These are phyloP conservation scores for Acropora yongei DNA, from an alignment of 64 coral and sea anemone species.

Conservation along the genomic window DNA sequence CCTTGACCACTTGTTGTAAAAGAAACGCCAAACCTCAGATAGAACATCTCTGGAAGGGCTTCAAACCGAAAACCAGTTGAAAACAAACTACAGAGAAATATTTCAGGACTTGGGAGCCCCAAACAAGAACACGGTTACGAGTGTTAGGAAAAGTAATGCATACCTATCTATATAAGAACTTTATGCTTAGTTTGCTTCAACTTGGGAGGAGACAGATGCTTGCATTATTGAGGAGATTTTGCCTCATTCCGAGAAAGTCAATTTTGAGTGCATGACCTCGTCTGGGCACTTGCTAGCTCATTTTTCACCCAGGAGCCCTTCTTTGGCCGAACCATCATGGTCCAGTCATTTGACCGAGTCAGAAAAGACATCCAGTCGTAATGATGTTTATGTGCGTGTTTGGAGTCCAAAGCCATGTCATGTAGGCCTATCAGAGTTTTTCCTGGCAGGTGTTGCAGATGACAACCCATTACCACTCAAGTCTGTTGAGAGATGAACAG, in stretches of 20 bases:
- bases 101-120: constrained; percentile 70
- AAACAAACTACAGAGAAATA: constrained; percentile 84
- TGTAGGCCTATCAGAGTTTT: constrained; percentile 81
- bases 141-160: constrained; percentile 1
- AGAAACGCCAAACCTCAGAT: constrained; percentile 72
- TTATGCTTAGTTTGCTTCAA: neutral
- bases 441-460: constrained; percentile 76
- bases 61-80: constrained; percentile 15
- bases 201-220: constrained; percentile 63
- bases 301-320: neutral
- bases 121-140: neutral
- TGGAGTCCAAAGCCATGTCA: constrained; percentile 82
- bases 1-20: constrained; percentile 86
- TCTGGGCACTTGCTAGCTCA: constrained; percentile 73
- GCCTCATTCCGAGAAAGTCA: constrained; percentile 44
- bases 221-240: constrained; percentile 82
- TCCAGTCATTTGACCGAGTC: neutral
- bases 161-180: constrained; percentile 66
- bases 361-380: neutral
- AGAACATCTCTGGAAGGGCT: neutral
- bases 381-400: constrained; percentile 24
- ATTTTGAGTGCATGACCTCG: constrained; percentile 76
- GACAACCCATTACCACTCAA: neutral
- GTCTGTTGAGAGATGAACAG: neutral
- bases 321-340: too few species aligned